phyloP scores from a whole-genome alignment of 2,888 invertebrate genomes.

The Pandemis cinnamomeana region DNA sequence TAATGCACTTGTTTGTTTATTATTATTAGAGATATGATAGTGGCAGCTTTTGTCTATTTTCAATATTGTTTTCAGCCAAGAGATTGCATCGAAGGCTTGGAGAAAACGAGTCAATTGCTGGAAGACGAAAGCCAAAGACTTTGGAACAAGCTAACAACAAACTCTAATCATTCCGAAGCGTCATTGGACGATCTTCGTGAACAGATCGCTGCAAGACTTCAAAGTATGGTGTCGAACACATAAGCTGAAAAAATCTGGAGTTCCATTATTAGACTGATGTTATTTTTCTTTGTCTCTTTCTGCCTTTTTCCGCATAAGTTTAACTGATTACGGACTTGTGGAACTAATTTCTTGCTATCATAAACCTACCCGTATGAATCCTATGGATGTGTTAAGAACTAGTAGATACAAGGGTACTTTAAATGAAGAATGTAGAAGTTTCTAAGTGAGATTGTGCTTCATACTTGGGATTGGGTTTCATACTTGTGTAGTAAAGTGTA shows the following conservation, averaged over 20 bases:
- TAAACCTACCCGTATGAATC: no score
- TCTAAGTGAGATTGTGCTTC: background rate
- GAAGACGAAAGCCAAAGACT: slow-evolving; percentile 50
- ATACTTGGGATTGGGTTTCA: no score
- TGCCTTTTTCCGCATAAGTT: background rate
- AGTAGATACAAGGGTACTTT: background rate
- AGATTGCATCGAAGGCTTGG: slow-evolving; percentile 46
- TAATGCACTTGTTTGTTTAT: no score
- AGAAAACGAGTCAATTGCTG: slow-evolving; percentile 49
- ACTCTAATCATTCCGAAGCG: slow-evolving; percentile 27
- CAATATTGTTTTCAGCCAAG: slow-evolving; percentile 45
- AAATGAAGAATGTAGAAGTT: background rate
- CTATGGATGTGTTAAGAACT: background rate
- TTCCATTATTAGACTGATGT: background rate
- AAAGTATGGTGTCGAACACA: slow-evolving; percentile 43
- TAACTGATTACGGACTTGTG: background rate
- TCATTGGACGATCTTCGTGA: slow-evolving; percentile 46
- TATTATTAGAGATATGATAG: no score
- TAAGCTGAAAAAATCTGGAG: background rate
- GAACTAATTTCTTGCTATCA: background rate
- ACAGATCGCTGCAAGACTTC: slow-evolving; percentile 48
- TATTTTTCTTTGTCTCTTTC: background rate
- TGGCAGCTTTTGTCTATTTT: background rate
- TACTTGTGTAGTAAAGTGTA: background rate
- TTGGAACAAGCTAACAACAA: slow-evolving; percentile 41